Evolutionary conservation across 2,797 vertebrate genomes (phyloP).

Genomic region (Hozukius guyotensis): DNA sequence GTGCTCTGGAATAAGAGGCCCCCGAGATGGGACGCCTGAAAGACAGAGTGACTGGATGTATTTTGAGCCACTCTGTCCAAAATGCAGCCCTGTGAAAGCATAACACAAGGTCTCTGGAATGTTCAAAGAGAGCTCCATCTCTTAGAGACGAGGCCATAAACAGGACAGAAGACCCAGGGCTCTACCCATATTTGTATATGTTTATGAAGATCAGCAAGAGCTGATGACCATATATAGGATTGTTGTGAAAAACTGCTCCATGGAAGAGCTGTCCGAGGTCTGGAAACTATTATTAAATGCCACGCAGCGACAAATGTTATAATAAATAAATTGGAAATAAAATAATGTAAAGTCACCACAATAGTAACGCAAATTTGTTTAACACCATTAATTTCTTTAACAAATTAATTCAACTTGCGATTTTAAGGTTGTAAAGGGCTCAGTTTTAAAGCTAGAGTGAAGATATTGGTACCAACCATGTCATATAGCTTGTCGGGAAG

Average conservation of each 20-base stretch:
- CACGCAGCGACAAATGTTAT: not conserved
- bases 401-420: not conserved
- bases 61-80: conserved; percentile 51
- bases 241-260: conserved; percentile 4
- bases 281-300: conserved; percentile 5
- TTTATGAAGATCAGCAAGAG: conserved; percentile 52
- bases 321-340: not conserved
- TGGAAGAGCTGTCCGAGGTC: conserved; percentile 1
- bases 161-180: conserved; percentile 35
- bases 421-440: not conserved
- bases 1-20: conserved; percentile 25
- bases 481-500: not conserved
- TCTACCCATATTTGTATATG: conserved; percentile 73
- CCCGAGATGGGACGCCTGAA: not conserved
- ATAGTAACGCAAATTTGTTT: not conserved
- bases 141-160: conserved; percentile 65
- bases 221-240: conserved; percentile 67
- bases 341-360: not conserved
- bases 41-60: conserved; percentile 44
- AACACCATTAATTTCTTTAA: too few relatives aligned
- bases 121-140: conserved; percentile 52
- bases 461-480: not conserved
- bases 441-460: not conserved
- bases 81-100: conserved; percentile 54
- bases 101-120: conserved; percentile 72